Evolutionary conservation across 2,113 vertebrate species (phyloP).

Genomic region (Odontophorus gujanensis): DNA sequence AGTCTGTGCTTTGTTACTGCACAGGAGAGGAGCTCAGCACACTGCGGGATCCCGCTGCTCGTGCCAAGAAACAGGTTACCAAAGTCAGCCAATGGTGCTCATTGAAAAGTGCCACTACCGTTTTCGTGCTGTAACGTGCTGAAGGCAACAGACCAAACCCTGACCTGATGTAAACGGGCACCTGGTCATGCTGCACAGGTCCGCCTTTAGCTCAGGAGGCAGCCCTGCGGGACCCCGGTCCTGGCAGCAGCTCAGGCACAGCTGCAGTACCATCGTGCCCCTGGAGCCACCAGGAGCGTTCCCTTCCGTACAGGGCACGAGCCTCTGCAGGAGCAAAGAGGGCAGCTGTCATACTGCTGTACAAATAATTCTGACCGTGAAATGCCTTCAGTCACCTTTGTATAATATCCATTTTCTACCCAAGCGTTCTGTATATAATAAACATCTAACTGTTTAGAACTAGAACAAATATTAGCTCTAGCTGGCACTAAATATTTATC

Average conservation of each 20-base stretch:
- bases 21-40: neutral
- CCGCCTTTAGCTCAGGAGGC: neutral
- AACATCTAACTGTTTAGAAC: neutral
- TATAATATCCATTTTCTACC: neutral
- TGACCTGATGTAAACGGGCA: neutral
- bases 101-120: neutral
- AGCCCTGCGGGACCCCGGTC: neutral
- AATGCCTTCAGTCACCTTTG: neutral
- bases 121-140: neutral
- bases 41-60: neutral
- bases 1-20: slow-evolving; percentile 41
- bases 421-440: neutral
- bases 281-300: fast-evolving
- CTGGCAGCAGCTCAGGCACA: neutral
- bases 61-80: neutral
- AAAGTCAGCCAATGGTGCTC: slow-evolving; percentile 46
- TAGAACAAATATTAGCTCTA: neutral
- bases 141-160: neutral
- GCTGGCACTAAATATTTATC: neutral
- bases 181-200: neutral
- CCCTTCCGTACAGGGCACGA: neutral
- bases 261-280: fast-evolving
- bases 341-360: neutral
- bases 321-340: fast-evolving
- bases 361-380: fast-evolving